phyloP scores from a whole-genome alignment of 2,888 invertebrate species.

The Flabesymbios commensalis region DNA sequence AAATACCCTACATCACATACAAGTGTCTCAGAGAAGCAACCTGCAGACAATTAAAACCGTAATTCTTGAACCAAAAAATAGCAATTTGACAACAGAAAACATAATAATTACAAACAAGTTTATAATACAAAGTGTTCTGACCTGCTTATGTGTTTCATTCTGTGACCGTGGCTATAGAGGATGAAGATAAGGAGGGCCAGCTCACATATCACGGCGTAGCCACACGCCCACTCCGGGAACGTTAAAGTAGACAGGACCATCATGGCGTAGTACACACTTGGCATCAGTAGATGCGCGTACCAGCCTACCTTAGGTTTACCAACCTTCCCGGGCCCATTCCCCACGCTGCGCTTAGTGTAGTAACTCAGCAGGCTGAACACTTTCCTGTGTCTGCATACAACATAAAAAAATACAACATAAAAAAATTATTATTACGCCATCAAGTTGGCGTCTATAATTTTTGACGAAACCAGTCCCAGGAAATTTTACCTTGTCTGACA shows the following conservation, averaged over 20 bases:
- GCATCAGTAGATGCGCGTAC: conserved; percentile 46
- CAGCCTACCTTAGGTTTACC: conserved; percentile 44
- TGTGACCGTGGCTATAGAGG: conserved; percentile 38
- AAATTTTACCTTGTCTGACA: no score
- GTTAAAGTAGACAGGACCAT: conserved; percentile 11
- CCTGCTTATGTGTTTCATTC: conserved; percentile 50
- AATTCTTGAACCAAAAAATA: no score
- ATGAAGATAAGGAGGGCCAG: conserved; percentile 37
- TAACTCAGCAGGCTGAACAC: conserved; percentile 8
- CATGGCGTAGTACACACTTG: conserved; percentile 28
- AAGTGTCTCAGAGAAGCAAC: no score
- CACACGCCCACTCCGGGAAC: conserved; percentile 5
- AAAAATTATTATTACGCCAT: no score
- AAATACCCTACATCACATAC: no score
- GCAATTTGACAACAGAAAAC: no score
- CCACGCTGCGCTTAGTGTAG: background rate
- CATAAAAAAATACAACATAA: no score
- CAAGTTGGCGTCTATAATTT: no score
- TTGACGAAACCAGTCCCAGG: no score
- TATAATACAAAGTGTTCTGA: no score
- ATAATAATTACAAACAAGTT: no score
- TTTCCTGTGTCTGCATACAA: conserved; percentile 1
- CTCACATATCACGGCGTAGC: conserved; percentile 34
- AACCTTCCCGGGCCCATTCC: conserved; percentile 14
- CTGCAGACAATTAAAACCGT: no score